Conservation (phyloP, 1,140 invertebrate species). For the Galendromus occidentalis region DNA sequence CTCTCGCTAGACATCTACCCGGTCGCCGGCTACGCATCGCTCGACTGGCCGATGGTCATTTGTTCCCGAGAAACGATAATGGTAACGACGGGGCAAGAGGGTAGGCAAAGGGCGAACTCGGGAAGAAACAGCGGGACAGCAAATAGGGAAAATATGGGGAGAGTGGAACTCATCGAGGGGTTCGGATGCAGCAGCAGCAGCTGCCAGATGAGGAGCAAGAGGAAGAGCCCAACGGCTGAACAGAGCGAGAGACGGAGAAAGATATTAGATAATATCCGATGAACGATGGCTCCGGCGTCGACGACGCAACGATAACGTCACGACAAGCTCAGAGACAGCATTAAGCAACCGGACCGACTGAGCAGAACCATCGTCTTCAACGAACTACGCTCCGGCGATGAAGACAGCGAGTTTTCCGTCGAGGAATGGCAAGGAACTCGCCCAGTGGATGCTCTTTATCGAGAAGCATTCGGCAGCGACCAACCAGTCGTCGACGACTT, state of each 20-base stretch:
- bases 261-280: constrained; percentile 12
- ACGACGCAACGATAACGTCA: not conserved
- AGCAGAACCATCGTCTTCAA: not conserved
- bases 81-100: not conserved
- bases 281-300: constrained; percentile 2
- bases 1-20: too few relatives aligned
- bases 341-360: not conserved
- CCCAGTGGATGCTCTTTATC: too few relatives aligned
- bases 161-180: not conserved
- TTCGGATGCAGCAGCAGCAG: not conserved
- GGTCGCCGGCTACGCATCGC: not conserved
- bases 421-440: too few relatives aligned
- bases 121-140: too few relatives aligned
- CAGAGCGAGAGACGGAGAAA: not conserved
- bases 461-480: too few relatives aligned
- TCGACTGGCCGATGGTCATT: not conserved
- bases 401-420: not conserved
- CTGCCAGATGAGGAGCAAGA: not conserved
- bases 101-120: too few relatives aligned
- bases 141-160: too few relatives aligned
- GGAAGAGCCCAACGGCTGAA: not conserved
- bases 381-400: not conserved
- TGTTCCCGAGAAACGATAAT: constrained; percentile 11
- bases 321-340: not conserved
- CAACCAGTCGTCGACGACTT: too few relatives aligned